Evolutionary conservation across 2,888 invertebrate genomes (phyloP).

Genomic region (Amiota minor): DNA sequence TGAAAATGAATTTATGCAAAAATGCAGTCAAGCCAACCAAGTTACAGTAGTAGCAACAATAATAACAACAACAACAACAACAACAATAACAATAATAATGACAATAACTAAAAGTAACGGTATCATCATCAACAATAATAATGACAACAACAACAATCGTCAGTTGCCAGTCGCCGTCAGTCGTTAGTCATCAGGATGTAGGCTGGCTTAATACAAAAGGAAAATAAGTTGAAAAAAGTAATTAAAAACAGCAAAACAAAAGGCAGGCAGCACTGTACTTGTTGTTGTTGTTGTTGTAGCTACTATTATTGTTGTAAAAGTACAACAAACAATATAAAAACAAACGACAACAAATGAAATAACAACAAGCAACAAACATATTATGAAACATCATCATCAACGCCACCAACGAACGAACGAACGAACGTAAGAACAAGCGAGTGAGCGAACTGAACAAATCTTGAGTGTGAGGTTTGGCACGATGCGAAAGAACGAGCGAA

Average conservation of each 20-base stretch:
- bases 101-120: too few relatives aligned
- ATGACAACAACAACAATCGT: slow-evolving; percentile 22
- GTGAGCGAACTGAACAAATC: neutral
- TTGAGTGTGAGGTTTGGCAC: neutral
- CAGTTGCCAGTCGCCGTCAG: slow-evolving; percentile 26
- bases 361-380: slow-evolving; percentile 41
- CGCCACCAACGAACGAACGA: neutral
- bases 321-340: slow-evolving; percentile 3
- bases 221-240: slow-evolving; percentile 70
- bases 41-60: neutral
- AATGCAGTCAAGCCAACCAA: slow-evolving; percentile 61
- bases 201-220: slow-evolving; percentile 44
- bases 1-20: slow-evolving; percentile 70
- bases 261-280: slow-evolving; percentile 24
- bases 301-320: slow-evolving; percentile 37
- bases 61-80: slow-evolving; percentile 46
- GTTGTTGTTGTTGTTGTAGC: slow-evolving; percentile 19
- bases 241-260: slow-evolving; percentile 52
- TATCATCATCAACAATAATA: too few relatives aligned
- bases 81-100: neutral
- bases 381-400: slow-evolving; percentile 14
- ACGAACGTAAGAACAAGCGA: neutral
- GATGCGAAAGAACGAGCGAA: neutral
- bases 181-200: slow-evolving; percentile 45
- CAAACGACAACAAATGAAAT: slow-evolving; percentile 22